Evolutionary conservation across 2,888 invertebrate species (phyloP).

Genomic region (Eristalis intricaria): DNA sequence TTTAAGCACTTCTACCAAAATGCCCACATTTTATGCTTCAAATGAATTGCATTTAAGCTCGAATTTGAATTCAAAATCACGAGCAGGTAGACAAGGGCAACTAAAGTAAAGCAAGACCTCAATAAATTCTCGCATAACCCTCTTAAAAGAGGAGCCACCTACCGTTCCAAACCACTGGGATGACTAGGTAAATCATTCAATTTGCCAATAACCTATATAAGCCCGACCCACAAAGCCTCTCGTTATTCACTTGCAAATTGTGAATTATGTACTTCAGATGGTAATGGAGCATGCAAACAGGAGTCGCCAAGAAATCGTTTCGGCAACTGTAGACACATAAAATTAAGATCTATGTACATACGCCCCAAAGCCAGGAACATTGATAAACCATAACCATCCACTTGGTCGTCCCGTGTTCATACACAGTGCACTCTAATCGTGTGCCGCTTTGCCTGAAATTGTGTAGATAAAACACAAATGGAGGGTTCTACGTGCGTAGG

Average conservation of each 20-base stretch:
- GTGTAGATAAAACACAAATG: slow-evolving; percentile 49
- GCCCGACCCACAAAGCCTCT: neutral
- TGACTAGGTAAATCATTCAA: neutral
- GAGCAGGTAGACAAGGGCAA: too few species aligned
- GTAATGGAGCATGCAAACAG: slow-evolving; percentile 20
- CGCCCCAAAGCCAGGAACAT: neutral
- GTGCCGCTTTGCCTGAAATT: slow-evolving; percentile 35
- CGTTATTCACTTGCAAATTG: neutral
- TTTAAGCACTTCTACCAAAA: too few species aligned
- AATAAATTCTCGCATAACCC: neutral
- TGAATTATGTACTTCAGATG: neutral
- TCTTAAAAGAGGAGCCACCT: neutral
- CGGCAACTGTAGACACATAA: slow-evolving; percentile 36
- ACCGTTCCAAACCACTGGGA: neutral
- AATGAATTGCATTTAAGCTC: too few species aligned
- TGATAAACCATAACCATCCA: neutral
- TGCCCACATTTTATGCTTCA: too few species aligned
- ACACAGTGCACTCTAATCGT: slow-evolving; percentile 27
- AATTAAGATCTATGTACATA: slow-evolving; percentile 20
- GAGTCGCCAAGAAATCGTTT: neutral
- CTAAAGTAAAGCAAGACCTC: neutral
- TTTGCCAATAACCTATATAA: neutral
- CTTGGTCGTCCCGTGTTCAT: neutral
- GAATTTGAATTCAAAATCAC: too few species aligned
- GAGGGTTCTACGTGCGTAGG: neutral